Evolutionary conservation across 2,113 vertebrate genomes (phyloP).

Genomic region (Tonatia bakeri): DNA sequence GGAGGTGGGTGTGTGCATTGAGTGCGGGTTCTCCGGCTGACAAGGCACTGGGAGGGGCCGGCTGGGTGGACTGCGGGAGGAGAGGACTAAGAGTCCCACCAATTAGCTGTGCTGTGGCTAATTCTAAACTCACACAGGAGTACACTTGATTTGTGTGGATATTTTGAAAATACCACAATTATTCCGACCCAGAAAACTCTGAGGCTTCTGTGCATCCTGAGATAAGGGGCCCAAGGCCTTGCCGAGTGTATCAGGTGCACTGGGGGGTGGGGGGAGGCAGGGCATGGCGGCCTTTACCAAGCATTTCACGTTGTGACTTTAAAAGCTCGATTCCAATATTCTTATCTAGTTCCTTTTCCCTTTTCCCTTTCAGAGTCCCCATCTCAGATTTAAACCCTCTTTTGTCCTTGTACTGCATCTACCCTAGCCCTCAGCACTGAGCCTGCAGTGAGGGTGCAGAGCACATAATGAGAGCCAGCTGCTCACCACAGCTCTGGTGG

Average conservation of each 20-base stretch:
- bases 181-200: constrained; percentile 1
- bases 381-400: background rate
- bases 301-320: background rate
- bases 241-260: background rate
- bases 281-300: background rate
- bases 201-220: background rate
- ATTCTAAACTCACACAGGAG: background rate
- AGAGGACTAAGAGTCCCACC: background rate
- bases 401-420: background rate
- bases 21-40: background rate
- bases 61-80: background rate
- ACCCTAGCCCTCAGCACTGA: background rate
- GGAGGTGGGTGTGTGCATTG: background rate
- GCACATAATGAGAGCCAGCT: background rate
- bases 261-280: background rate
- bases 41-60: background rate
- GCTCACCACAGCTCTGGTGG: background rate
- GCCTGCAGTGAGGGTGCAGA: background rate
- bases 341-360: background rate
- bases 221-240: background rate
- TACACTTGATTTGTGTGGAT: constrained; percentile 43
- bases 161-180: constrained; percentile 39
- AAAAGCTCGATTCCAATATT: background rate
- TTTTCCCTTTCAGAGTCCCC: background rate
- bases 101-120: background rate